A percentile compares a stretch with the other conserved stretches of the same genome.
Conservation (phyloP, 2,113 vertebrate genomes). For the Cynopterus brachyotis region DNA sequence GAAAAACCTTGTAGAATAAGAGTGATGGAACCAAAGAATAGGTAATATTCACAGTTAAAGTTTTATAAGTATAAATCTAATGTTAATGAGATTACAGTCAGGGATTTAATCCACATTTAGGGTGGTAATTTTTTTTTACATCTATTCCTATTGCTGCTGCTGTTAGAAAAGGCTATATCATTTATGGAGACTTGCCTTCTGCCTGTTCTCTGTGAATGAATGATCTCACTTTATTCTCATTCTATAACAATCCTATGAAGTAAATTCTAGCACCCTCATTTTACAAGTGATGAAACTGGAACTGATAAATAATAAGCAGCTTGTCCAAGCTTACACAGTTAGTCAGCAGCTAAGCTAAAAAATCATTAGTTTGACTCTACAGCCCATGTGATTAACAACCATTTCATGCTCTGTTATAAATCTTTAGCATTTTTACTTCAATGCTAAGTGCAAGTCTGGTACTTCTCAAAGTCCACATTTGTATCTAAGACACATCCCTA, state of each 20-base stretch:
- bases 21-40: background rate
- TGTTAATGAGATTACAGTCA: background rate
- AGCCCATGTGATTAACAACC: background rate
- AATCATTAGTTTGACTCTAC: background rate
- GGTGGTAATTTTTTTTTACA: conserved; percentile 29
- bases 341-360: conserved; percentile 13
- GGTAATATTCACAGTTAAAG: background rate
- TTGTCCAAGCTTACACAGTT: background rate
- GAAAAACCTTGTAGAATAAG: background rate
- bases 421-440: conserved; percentile 27
- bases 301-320: background rate
- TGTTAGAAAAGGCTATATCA: background rate
- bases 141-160: background rate
- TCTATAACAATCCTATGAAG: background rate
- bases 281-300: background rate
- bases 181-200: background rate
- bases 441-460: background rate
- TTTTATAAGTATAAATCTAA: conserved; percentile 1
- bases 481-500: background rate
- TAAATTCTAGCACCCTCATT: background rate
- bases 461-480: background rate
- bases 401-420: background rate
- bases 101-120: background rate
- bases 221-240: background rate
- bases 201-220: background rate